Base-by-base conservation (phyloP, 2,888 invertebrate species). In the Spisula solida region DNA sequence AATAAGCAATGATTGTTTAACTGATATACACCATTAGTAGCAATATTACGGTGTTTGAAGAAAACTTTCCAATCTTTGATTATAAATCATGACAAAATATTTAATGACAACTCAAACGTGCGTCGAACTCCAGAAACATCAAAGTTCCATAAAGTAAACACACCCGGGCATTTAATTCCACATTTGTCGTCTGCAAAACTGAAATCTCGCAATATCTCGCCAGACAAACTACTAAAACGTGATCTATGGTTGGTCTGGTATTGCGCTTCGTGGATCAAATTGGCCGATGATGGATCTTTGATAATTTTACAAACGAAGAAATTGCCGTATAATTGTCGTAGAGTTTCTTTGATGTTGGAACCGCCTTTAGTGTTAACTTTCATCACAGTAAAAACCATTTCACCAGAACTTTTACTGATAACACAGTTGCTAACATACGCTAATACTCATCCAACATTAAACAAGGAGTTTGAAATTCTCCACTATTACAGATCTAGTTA, bases 241-340 rank as follows among this genome's bases (percentile, higher is more conserved):
- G 92, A 92, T 92, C 83, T 90, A 92, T 90, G 86, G 83, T 80
- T 31, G 88, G 66, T 91, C 91, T 91, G 91, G 91, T 56, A 86
- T 66, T 84, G 55, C 84, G 85, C 85, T 79, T 81, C 83, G 83
- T 20, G 84, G 86, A 79, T 84, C 85, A 90, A 90, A 92, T 89
- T 88, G 88, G 31, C 60, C 80, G 88, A 14, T 90, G 92, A 92
- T 90, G 82, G 88, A 90, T 48, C 14, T 80, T 20, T 86, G 89
- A 91, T 91, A 89, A 85, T 41, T 60, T 55, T 56, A 75, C 51
- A 81, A 89, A 81, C 75, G 55, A 55, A 66, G 78, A 60, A 84
- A 81, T 89, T 56, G 86, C 81, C 84, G 51, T 81, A 83, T 87
- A 81, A 84, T 85, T 56, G 70, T 85, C 14, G 60, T 34, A 47